These are phyloP conservation scores for Solenopsis invicta DNA, from an alignment of 1,140 invertebrate species.

Conservation along the genomic window DNA sequence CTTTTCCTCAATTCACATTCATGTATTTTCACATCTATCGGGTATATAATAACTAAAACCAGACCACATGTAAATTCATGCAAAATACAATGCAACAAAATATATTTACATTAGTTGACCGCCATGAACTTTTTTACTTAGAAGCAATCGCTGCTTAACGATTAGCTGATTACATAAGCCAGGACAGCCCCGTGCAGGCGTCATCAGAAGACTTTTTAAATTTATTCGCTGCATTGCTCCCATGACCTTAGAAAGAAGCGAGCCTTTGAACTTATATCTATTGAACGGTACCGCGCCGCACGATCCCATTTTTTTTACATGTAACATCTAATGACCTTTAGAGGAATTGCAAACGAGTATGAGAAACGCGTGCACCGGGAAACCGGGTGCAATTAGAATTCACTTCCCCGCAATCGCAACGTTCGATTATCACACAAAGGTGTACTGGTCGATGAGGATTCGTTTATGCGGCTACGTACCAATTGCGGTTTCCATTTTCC, in stretches of 20 bases:
- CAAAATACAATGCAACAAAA: conserved; percentile 15
- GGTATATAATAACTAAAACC: neutral
- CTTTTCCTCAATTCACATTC: neutral
- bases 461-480: conserved; percentile 47
- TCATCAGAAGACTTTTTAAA: conserved; percentile 18
- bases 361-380: neutral
- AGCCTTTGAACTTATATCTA: conserved; percentile 53
- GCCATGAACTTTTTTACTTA: conserved; percentile 34
- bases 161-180: conserved; percentile 31
- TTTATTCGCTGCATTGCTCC: conserved; percentile 6
- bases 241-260: conserved; percentile 32
- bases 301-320: conserved; percentile 46
- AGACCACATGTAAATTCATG: conserved; percentile 34
- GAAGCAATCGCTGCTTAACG: conserved; percentile 25
- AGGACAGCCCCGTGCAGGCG: neutral
- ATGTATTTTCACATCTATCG: neutral
- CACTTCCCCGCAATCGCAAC: neutral
- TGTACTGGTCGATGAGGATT: neutral
- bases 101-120: conserved; percentile 43
- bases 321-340: conserved; percentile 40
- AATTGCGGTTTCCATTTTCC: conserved; percentile 54
- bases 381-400: neutral
- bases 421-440: neutral
- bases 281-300: conserved; percentile 19
- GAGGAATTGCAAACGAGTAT: neutral